Base-by-base conservation (phyloP, 2,797 vertebrate genomes). In the Acanthis flammea region DNA sequence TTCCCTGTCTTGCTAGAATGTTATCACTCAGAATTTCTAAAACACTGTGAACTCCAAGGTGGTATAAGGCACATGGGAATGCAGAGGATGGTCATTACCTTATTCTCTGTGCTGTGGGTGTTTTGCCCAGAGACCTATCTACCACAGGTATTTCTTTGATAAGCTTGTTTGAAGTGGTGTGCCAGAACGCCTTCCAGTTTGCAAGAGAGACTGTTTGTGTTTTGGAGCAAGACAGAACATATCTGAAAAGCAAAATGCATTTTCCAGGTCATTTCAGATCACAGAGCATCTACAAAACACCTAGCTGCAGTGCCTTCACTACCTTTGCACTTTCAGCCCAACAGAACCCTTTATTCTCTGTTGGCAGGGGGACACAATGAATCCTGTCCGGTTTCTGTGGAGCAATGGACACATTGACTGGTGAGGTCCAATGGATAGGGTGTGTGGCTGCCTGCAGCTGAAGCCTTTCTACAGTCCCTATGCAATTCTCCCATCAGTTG, bases 61-160 rank as follows among this genome's bases (percentile, higher is more conserved):
- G 53, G 31, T 81, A 86, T 70, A 86, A 84, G 81, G 51, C 27
- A 44, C 12, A 31, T 57, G 63, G 18, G 51, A 97, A 88, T 82
- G 83, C 80, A 95, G 71, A 95, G 35, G 51, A 74, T 42, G 55
- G 70, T 71, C 90, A 86, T 90, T 78, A 86, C 12, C 72, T 78
- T 47, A 81, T 79, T 81, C 14, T 60, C 30, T 60, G 9, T 74
- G 41, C 39, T 77, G 75, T 53, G 67, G 30, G 18, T 1, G 21
- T 87, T 93, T 94, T 91, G 18, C 91, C 22, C 53, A 71, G 75
- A 91, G 85, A 68, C 27, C 15, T 74, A 77, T 89, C 57, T 83
- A 91, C 95, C 92, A 88, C 85, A 95, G 53, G 57, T 65, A 92
- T 95, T 94, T 90, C 85, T 94, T 94, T 88, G 89, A 95, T 91